Base-by-base conservation (phyloP, 2,888 invertebrate genomes). In the Acrobasis repandana region DNA sequence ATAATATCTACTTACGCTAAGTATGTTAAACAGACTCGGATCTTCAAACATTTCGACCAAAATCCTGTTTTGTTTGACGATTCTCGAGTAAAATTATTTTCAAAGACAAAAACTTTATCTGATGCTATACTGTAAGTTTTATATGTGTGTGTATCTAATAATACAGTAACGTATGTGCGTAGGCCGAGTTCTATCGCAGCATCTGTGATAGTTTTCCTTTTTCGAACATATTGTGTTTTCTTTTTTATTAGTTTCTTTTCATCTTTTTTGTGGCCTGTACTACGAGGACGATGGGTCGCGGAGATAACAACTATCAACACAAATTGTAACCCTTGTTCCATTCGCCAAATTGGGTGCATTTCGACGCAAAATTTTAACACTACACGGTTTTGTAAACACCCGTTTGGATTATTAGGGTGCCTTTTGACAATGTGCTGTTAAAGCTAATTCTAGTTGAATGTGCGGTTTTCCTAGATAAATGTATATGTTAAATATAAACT, bases 311-410 rank as follows among this genome's bases (percentile, higher is more conserved):
- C 80, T 85, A 86, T 88, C 82, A 81, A 84, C 84, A 83, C 86
- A 88, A 88, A 90, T 89, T 89, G 86, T 86, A 83, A 82, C 85
- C 87, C 86, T 80, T 83, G 83, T 83, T 82, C 81, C 85, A 87
- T 88, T 80, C 85, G 75, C 78, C 77, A 88, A 90, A 90, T 90
- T 89, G 88, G 89, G 81, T 86, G 85, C 86, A 88, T 85, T 90
- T 88, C 80, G 79, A 83, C 77, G 82, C 80, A 77, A 87, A 83
- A 87, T 89, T 90, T 84, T 82, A 83, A 88, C 85, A 81, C 77
- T 75, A 76, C 49, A 58, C 71, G 71, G 76, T 77, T 77, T 79
- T 80, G 80, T 79, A 80, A 82, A 80, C 75, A 67, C 69, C 76
- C 74, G 67, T 70, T 76, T 76, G 74, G 63, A 58, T 54, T 57